phyloP scores from a whole-genome alignment of 2,113 vertebrate species.

The Malurus cyaneus region DNA sequence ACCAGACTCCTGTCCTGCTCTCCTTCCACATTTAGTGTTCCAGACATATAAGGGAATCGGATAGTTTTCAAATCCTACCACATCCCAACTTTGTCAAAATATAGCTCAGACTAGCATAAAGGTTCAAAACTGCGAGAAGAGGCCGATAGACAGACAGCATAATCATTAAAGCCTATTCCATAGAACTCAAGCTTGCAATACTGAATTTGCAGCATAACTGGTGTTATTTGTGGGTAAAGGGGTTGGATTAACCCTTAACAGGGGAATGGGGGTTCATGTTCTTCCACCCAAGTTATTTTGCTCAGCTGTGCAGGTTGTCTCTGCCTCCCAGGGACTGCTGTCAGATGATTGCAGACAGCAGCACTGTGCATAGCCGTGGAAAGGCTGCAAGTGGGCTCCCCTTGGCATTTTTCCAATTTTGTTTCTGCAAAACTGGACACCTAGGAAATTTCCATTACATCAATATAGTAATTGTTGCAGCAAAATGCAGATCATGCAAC shows the following conservation, averaged over 20 bases:
- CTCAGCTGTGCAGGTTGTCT: not conserved
- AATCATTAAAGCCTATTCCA: not conserved
- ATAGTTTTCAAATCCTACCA: not conserved
- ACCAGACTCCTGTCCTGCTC: not conserved
- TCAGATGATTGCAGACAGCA: not conserved
- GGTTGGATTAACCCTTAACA: constrained; percentile 44
- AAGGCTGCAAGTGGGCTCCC: not conserved
- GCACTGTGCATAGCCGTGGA: not conserved
- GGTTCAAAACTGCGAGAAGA: not conserved
- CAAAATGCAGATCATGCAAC: constrained; percentile 50
- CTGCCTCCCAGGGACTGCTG: not conserved
- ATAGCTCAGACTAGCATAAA: not conserved
- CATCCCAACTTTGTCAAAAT: not conserved
- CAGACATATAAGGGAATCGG: not conserved
- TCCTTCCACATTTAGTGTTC: not conserved
- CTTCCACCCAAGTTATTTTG: not conserved
- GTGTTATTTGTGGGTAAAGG: not conserved
- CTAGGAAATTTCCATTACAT: constrained; percentile 70
- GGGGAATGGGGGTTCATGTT: not conserved
- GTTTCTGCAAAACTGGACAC: constrained; percentile 11
- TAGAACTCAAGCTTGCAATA: constrained; percentile 9
- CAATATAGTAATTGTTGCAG: constrained; percentile 34
- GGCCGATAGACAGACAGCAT: not conserved
- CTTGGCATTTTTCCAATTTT: not conserved
- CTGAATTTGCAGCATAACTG: constrained; percentile 17